Base-by-base conservation (phyloP, 1,140 invertebrate species). In the Scaptodrosophila lebanonensis region DNA sequence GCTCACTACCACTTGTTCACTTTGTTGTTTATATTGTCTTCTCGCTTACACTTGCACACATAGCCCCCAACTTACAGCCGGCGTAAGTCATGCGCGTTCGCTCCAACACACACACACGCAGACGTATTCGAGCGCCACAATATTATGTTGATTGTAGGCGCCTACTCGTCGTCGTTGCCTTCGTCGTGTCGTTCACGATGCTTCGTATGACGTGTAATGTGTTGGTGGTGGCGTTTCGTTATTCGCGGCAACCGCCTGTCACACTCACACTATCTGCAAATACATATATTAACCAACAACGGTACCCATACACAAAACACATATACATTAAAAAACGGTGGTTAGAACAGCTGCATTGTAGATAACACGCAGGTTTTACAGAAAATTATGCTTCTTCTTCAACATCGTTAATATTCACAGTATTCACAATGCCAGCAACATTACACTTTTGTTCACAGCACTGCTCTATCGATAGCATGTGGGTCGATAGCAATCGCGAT, bases 1-100 rank as follows among this genome's bases (percentile, higher is more conserved):
- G 40, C 27, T 45, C 63, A 66, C 63, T 62, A 62, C 58, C 59
- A 66, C 63, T 66, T 66, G 63, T 66, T 66, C 62, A 57, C 51
- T 52, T 58, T 63, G 54, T 63, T 58, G 53, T 62, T 56, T 61
- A n/a, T n/a, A 56, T 47, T 58, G 53, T 48, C 16, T 58, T 47
- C 53, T 59, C 44, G 33, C 60, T 64, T 48, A 8, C 52, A 32
- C 60, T 9, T 48, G 49, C 32, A 40, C 20, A 15, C 27, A 29
- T 11, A 17, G 18, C 8, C 33, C 30, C 25, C 29, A 25, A 27
- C 12, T 17, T 22, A 25, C 33, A 52, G 60, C 67, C 67, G 67
- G 67, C 66, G 43, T 64, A 53, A 69, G 38, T 39, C 25, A 45
- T 33, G 56, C 68, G 57, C 36, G 50, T 50, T 66, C 56, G 39